Evolutionary conservation across 2,113 vertebrate species (phyloP).

Genomic region (Saguinus imperator): DNA sequence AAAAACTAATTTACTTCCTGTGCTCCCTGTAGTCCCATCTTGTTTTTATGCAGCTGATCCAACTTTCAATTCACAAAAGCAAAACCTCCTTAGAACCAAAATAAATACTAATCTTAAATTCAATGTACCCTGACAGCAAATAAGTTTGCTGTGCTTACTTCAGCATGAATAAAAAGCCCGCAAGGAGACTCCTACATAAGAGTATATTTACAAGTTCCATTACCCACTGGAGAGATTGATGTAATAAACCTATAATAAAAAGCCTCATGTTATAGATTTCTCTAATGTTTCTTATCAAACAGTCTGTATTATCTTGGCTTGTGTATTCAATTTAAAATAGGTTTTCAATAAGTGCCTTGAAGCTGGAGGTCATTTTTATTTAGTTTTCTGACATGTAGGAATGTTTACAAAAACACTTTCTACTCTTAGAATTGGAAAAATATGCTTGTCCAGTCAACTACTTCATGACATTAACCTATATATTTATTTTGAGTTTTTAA

Average conservation of each 20-base stretch:
- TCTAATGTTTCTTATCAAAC: slow-evolving; percentile 85
- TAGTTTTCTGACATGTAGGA: neutral
- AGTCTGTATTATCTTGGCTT: slow-evolving; percentile 81
- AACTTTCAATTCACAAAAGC: slow-evolving; percentile 85
- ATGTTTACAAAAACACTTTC: slow-evolving; percentile 45
- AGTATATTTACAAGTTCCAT: slow-evolving; percentile 86
- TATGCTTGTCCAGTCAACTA: slow-evolving; percentile 13
- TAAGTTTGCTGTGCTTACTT: slow-evolving; percentile 94
- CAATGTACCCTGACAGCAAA: slow-evolving; percentile 94
- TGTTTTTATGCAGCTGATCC: slow-evolving; percentile 76
- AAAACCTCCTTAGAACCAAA: slow-evolving; percentile 90
- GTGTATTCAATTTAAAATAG: slow-evolving; percentile 82
- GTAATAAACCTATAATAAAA: slow-evolving; percentile 86
- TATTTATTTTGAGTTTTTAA: slow-evolving; percentile 25
- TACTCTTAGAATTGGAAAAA: slow-evolving; percentile 54
- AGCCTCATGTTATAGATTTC: slow-evolving; percentile 84
- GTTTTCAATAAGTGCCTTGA: slow-evolving; percentile 82
- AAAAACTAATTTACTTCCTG: slow-evolving; percentile 69
- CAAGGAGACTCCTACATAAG: slow-evolving; percentile 81
- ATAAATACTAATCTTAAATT: slow-evolving; percentile 96
- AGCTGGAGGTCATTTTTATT: slow-evolving; percentile 80
- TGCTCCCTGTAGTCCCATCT: slow-evolving; percentile 61
- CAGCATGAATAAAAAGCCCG: slow-evolving; percentile 90
- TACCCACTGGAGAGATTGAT: slow-evolving; percentile 87
- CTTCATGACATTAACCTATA: slow-evolving; percentile 20